phyloP scores from a whole-genome alignment of 1,140 invertebrate species.

The Pseudachorutes palmiensis region DNA sequence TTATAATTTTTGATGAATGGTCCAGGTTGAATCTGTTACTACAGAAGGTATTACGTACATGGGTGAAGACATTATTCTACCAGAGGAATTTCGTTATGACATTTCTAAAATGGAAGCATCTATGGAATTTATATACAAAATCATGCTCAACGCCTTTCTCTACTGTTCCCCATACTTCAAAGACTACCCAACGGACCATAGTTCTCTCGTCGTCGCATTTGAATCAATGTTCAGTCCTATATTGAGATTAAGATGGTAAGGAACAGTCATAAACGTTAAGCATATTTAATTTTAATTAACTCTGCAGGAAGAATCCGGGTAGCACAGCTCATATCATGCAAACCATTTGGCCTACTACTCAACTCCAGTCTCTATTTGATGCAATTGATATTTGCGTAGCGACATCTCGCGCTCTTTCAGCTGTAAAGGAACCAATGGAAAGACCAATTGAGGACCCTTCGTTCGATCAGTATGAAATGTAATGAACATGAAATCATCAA shows the following conservation, averaged over 20 bases:
- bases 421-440: not conserved
- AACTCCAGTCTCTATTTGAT: not conserved
- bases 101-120: not conserved
- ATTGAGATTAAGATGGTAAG: not conserved
- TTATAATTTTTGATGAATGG: not conserved
- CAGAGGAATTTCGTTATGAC: not conserved
- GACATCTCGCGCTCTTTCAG: not conserved
- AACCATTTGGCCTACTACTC: not conserved
- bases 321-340: not conserved
- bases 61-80: not conserved
- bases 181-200: not conserved
- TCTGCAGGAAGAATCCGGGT: conserved; percentile 1
- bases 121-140: conserved; percentile 2
- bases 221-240: not conserved
- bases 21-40: not conserved
- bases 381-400: not conserved
- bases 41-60: not conserved
- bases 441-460: not conserved
- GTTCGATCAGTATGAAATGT: not conserved
- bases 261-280: not conserved
- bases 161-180: not conserved
- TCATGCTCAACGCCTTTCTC: not conserved
- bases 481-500: not conserved
- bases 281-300: not conserved
- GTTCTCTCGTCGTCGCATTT: not conserved